Percentiles rank a stretch among this genome's conserved stretches.
Evolutionary conservation across 2,797 vertebrate genomes (phyloP).

Genomic region (Clarias fuscus): DNA sequence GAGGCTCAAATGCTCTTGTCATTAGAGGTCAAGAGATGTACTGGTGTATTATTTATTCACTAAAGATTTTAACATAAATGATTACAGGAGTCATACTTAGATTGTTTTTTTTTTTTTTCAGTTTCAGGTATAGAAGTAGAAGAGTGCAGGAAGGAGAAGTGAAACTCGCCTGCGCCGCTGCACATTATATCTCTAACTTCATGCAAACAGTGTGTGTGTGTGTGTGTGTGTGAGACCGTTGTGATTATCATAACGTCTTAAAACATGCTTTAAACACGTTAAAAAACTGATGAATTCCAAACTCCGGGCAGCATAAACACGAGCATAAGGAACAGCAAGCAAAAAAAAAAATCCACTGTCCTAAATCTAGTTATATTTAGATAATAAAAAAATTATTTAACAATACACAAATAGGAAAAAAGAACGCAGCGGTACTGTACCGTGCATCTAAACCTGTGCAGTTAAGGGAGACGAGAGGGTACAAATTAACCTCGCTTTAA

Average conservation of each 20-base stretch:
- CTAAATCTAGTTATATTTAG: not conserved
- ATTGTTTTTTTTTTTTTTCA: not conserved
- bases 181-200: constrained; percentile 1
- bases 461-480: not conserved
- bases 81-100: not conserved
- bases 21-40: not conserved
- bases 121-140: not conserved
- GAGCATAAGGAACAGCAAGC: not conserved
- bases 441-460: not conserved
- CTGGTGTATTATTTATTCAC: not conserved
- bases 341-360: not conserved
- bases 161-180: not conserved
- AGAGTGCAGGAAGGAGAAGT: not conserved
- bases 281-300: not conserved
- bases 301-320: not conserved
- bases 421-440: not conserved
- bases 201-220: not conserved
- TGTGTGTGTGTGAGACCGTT: not conserved
- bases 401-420: no score
- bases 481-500: no score
- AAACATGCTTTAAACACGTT: not conserved
- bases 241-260: not conserved
- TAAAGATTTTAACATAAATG: not conserved
- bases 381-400: not conserved
- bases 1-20: not conserved